Evolutionary conservation across 2,797 vertebrate species (phyloP).

Genomic region (Pelobates cultripes): DNA sequence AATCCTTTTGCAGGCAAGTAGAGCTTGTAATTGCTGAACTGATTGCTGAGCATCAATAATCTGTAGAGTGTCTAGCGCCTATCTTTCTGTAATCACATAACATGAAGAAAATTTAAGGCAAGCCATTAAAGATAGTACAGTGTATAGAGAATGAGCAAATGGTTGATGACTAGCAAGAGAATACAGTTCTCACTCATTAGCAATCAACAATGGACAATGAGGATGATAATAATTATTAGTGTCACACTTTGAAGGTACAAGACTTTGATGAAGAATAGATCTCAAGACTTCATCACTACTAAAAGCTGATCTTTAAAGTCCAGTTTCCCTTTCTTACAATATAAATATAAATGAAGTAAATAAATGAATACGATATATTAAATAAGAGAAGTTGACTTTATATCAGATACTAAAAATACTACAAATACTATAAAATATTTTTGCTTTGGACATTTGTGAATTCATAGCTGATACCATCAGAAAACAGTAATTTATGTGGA

Average conservation of each 20-base stretch:
- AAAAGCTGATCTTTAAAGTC: no score
- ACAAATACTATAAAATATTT: no score
- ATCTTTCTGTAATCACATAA: constrained; percentile 37
- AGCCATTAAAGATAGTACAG: constrained; percentile 5
- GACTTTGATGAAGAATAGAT: neutral
- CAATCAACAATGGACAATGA: constrained; percentile 25
- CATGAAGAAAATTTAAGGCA: constrained; percentile 19
- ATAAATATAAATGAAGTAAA: no score
- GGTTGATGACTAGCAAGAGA: constrained; percentile 27
- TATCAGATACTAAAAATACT: no score
- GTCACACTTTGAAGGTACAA: neutral
- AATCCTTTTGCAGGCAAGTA: neutral
- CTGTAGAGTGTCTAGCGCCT: constrained; percentile 12
- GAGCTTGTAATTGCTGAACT: neutral
- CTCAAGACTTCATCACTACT: neutral
- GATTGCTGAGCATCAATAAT: constrained; percentile 46
- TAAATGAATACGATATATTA: no score
- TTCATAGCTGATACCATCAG: no score
- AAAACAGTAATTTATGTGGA: no score
- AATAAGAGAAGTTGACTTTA: no score
- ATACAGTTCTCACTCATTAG: constrained; percentile 28
- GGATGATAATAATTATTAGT: constrained; percentile 37
- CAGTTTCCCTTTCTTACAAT: no score
- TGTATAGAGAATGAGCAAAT: constrained; percentile 13
- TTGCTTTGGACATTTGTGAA: no score